Base-by-base conservation (phyloP, 2,888 invertebrate species). In the Macaria notata region DNA sequence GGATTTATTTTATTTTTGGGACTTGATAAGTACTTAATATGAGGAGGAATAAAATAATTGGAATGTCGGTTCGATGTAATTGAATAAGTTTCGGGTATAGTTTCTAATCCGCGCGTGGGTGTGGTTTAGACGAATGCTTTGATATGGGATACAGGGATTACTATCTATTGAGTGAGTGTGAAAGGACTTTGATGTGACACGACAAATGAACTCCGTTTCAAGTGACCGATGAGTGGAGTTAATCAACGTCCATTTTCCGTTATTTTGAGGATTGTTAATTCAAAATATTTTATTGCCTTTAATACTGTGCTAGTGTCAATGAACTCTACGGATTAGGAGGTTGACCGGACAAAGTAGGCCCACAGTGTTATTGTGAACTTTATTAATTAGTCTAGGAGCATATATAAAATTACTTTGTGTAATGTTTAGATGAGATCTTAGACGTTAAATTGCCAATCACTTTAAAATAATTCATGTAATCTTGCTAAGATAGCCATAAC, bases 131-230 rank as follows among this genome's bases (percentile, higher is more conserved):
- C 59, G 62, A 54, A 72, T 72, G 76, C 76, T 77, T 73, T 79
- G 78, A 82, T 78, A 72, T 68, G 70, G 70, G 72, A 71, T 6
- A 72, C 67, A 64, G 70, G 80, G 79, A 83, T 81, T 83, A 82
- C 81, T 83, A 77, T 79, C 79, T 61, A 57, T 65, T 63, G 62
- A 79, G 80, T 77, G 78, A 76, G 75, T 78, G 72, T 67, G 69
- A 76, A 78, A 80, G 75, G 79, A 81, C 75, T 82, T 78, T 80
- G 76, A 83, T 79, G 76, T 77, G 78, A 75, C 69, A 73, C 75
- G 84, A 86, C 83, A 83, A 83, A 84, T 81, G 60, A 71, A 78
- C 68, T 58, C 55, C 59, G 59, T 65, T 63, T 56, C 59, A 55
- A 56, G 64, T 68, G 69, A 70, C 63, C 50, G 57, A 54, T 62